These are phyloP conservation scores for Brachirus orientalis DNA, from an alignment of 2,113 vertebrate genomes.

Conservation along the genomic window DNA sequence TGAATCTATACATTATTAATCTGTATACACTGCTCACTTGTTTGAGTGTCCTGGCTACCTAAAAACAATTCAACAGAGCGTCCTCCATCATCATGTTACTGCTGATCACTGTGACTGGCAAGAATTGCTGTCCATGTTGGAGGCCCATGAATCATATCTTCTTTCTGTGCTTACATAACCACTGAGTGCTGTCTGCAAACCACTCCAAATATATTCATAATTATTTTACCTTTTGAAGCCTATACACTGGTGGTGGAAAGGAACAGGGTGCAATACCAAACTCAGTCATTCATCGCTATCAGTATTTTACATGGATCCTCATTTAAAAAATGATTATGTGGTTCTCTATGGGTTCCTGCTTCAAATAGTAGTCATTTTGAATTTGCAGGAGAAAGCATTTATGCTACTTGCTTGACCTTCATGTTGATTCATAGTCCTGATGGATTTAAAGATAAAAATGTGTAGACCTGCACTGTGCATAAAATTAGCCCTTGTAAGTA, in stretches of 20 bases:
- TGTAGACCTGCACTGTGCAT: constrained; percentile 1
- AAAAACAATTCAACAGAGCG: neutral
- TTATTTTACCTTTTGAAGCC: constrained; percentile 34
- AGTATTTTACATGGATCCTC: constrained; percentile 2
- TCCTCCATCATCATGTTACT: neutral
- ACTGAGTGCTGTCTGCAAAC: constrained; percentile 35
- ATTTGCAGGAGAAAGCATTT: constrained; percentile 35
- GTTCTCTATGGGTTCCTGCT: constrained; percentile 7
- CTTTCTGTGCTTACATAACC: constrained; percentile 65
- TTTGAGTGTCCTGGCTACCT: neutral
- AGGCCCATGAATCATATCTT: constrained; percentile 59
- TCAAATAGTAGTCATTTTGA: constrained; percentile 57
- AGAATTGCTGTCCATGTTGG: constrained; percentile 37
- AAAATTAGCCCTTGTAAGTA: neutral
- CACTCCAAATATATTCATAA: constrained; percentile 34
- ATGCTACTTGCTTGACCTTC: constrained; percentile 42
- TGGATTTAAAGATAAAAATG: constrained; percentile 41
- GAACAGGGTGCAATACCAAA: neutral
- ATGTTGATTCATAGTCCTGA: constrained; percentile 36
- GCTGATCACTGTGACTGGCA: constrained; percentile 27
- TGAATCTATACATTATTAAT: neutral
- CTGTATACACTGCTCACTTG: neutral
- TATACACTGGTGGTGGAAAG: constrained; percentile 9
- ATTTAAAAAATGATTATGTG: constrained; percentile 48
- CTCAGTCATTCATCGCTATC: constrained; percentile 12